These are phyloP conservation scores for Trissonchulus latispiculum DNA, from an alignment of 2,888 invertebrate genomes.

Conservation along the genomic window DNA sequence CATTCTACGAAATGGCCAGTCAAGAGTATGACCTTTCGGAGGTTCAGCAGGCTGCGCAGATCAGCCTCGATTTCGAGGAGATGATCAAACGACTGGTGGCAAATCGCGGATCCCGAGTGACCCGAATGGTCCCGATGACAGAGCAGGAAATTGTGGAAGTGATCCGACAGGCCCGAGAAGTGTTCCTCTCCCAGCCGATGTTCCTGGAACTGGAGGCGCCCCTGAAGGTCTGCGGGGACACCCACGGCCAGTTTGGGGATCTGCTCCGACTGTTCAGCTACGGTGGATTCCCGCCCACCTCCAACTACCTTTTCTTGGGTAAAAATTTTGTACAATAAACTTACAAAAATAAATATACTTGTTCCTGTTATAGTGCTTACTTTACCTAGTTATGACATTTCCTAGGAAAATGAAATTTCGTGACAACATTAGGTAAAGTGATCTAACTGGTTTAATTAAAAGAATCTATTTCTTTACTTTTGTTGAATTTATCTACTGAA, in stretches of 20 bases:
- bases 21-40: not conserved
- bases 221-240: slow-evolving; percentile 10
- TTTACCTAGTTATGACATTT: no score
- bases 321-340: not conserved
- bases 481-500: no score
- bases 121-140: not conserved
- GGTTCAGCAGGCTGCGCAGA: not conserved
- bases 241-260: slow-evolving; percentile 3
- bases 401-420: no score
- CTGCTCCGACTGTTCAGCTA: slow-evolving; percentile 10
- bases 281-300: slow-evolving; percentile 1
- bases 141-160: not conserved
- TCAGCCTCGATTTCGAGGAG: not conserved
- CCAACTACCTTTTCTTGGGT: slow-evolving; percentile 5
- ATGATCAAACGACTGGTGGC: not conserved
- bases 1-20: no score
- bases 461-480: no score
- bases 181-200: slow-evolving; percentile 1
- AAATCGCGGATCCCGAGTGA: not conserved
- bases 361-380: no score
- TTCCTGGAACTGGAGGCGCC: slow-evolving; percentile 9
- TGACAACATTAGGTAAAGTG: no score
- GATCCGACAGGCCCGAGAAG: not conserved
- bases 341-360: no score
- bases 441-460: no score